Evolutionary conservation across 1,140 invertebrate genomes (phyloP), one percentile per base, ranked within the genome.

Genomic region (Drosophila sproati): DNA sequence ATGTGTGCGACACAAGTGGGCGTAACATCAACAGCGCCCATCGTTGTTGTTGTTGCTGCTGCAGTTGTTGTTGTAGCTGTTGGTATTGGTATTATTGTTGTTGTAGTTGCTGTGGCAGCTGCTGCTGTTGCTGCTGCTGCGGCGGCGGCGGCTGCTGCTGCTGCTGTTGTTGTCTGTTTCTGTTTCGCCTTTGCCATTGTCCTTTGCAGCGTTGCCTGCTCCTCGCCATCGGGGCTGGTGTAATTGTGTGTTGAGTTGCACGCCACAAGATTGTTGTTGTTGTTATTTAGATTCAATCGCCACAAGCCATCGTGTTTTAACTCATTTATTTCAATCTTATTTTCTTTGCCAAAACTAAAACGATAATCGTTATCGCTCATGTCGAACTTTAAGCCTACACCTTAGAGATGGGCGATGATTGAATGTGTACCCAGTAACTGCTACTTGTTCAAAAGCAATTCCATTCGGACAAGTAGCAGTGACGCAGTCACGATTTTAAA

Each of bases 171-270:
- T 71, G 66, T 63, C 55, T 82, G 83, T 86, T 86, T 87, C 80
- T 86, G 82, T 71, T 82, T 87, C 72, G 60, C 52, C 61, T 77
- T 82, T 51, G 72, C 82, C 82, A 87, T 86, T 73, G 78, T 80
- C 70, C 67, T 68, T 70, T 67, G 67, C 54, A 74, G 51, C 12
- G 73, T 45, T 43, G 60, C 34, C 12, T 66, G 62, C 31, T 74
- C 59, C 29, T 79, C 79, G 50, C 48, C 82, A 87, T 87, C 83
- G 66, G 51, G 57, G 54, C 80, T 39, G 51, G 3, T 57, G 48
- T 62, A 76, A 59, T 48, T 81, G n/a, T 78, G 73, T 31, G 72
- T 62, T 20, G 41, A 52, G 66, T 72, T 72, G 43, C 41, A 80
- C 29, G 73, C 77, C 54, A 88, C 70, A 20, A 88, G 61, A 61